These are phyloP conservation scores for Phaethon lepturus DNA, from an alignment of 2,113 vertebrate species.

Conservation along the genomic window DNA sequence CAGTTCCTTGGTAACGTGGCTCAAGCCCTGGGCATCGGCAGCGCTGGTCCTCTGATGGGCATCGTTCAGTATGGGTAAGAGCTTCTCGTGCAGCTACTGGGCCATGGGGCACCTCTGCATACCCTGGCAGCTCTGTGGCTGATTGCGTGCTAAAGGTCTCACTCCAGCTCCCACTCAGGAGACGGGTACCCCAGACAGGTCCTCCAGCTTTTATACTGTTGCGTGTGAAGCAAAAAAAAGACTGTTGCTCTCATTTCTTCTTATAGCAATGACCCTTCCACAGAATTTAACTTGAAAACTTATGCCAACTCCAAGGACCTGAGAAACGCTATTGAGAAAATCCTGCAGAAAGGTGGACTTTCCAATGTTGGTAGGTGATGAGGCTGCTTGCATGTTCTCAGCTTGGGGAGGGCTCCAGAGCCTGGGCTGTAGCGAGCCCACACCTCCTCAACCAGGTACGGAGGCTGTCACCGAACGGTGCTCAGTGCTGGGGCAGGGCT, in stretches of 20 bases:
- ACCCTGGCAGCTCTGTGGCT: neutral
- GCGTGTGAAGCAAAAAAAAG: neutral
- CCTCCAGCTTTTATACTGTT: neutral
- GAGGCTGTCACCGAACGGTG: neutral
- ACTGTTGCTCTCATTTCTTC: constrained; percentile 37
- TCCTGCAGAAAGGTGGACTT: constrained; percentile 90
- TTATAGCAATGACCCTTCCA: constrained; percentile 87
- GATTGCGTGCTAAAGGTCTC: fast-evolving
- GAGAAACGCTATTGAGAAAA: constrained; percentile 88
- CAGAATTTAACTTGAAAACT: constrained; percentile 89
- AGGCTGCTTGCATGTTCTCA: neutral
- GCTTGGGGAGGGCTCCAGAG: neutral
- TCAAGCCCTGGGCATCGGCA: constrained; percentile 86
- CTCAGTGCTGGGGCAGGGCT: neutral
- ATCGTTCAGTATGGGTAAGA: constrained; percentile 94
- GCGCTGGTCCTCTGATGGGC: constrained; percentile 91
- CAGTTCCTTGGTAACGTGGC: constrained; percentile 88
- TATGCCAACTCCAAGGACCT: constrained; percentile 85
- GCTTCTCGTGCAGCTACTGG: neutral
- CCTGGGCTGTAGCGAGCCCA: neutral
- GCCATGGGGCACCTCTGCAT: fast-evolving
- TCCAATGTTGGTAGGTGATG: constrained; percentile 91
- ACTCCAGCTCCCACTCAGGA: neutral
- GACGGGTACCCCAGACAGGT: neutral
- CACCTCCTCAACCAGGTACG: fast-evolving